Evolutionary conservation across 2,888 invertebrate genomes (phyloP), one percentile per base, ranked within the genome.

Genomic region (Drosophila greeni): DNA sequence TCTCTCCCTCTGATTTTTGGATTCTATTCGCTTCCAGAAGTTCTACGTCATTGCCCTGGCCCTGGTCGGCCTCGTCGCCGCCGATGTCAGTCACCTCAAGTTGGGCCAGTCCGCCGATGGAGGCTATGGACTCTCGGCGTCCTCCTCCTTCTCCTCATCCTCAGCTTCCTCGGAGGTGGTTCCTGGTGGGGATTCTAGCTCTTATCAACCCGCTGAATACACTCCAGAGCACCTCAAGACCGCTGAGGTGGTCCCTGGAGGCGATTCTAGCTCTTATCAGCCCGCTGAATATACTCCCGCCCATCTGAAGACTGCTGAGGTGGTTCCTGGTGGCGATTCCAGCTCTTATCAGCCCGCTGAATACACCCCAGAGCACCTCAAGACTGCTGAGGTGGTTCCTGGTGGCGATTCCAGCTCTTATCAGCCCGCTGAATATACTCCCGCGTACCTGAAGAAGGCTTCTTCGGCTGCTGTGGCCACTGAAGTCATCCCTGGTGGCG

Each of bases 11-110:
- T 6, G 2, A 34, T 0, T 2, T 29, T 9, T 24, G 26, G 16
- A n/a, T n/a, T n/a, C 40, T 40, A 8, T 20, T 20, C 14, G 20
- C 18, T 7, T 56, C 23, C 54, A 86, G 86, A 74, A 86, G 49
- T 68, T 76, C 52, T 55, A 68, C 29, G 55, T 84, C 58, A 59
- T 77, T 36, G 56, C 77, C 14, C 62, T 85, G 54, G 70, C 79
- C 7, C 45, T 86, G 5, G 20, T 82, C 43, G 75, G 75, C 53
- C 34, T 64, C 8, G 85, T 64, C 16, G 60, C 71, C 16, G 86
- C 84, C 43, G 86, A 86, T 73, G 86, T 86, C 24, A 83, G 81
- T 33, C 84, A 82, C 39, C 74, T 86, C 20, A 76, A 72, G 16
- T 70, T 71, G 31, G 75, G 57, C 26, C 61, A 69, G 3, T 36